These are phyloP conservation scores for Archips crataeganus DNA, from an alignment of 2,888 invertebrate genomes.

Conservation along the genomic window DNA sequence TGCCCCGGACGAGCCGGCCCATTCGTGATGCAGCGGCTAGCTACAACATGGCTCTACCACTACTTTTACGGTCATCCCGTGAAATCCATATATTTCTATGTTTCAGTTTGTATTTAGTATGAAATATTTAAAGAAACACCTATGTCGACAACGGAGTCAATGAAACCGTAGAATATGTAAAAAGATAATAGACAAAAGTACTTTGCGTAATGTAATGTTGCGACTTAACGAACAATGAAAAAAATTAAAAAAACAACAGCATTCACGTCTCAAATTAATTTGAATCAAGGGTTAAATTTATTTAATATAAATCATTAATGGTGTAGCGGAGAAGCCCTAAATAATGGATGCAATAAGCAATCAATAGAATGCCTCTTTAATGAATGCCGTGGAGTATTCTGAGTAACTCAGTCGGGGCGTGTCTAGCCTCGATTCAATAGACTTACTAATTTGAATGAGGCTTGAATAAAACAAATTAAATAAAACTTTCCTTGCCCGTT, in stretches of 20 bases:
- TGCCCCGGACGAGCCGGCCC: too few relatives aligned
- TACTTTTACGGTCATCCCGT: too few relatives aligned
- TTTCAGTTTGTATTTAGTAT: too few relatives aligned
- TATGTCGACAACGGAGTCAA: not conserved
- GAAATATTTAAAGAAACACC: too few relatives aligned
- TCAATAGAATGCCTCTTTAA: not conserved
- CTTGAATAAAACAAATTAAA: conserved; percentile 9
- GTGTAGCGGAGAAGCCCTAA: not conserved
- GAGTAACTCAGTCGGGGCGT: not conserved
- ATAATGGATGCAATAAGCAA: conserved; percentile 2
- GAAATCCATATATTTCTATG: too few relatives aligned
- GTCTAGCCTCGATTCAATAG: not conserved
- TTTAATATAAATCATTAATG: not conserved
- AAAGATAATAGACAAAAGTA: not conserved
- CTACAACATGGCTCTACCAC: too few relatives aligned
- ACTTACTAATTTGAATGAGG: conserved; percentile 7
- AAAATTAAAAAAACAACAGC: too few relatives aligned
- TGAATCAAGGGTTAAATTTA: not conserved
- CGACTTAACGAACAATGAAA: not conserved
- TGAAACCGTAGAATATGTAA: not conserved
- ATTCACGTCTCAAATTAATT: not conserved
- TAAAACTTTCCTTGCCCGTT: conserved; percentile 1
- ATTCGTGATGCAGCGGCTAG: too few relatives aligned
- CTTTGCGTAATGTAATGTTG: too few relatives aligned
- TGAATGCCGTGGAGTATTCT: not conserved